Conservation (phyloP, 2,888 invertebrate species). For the Drosophila koepferae region DNA sequence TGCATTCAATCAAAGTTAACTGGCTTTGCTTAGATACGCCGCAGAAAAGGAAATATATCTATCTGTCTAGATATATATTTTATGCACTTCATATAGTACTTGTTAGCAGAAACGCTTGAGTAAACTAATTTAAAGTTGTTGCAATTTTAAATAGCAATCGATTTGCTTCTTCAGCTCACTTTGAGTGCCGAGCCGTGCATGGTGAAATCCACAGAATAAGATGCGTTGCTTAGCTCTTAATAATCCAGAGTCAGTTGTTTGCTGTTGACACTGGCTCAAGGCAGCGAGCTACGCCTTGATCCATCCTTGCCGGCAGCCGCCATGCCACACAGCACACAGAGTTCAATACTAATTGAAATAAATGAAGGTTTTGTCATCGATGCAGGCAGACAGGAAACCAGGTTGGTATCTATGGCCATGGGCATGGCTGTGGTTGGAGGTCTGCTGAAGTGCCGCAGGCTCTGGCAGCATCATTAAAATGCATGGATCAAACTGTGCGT, state of each 20-base stretch:
- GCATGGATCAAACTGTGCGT: conserved; percentile 79
- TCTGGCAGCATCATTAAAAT: conserved; percentile 70
- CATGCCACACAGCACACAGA: conserved; percentile 25
- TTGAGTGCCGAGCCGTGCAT: background rate
- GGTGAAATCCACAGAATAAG: conserved; percentile 20
- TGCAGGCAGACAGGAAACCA: conserved; percentile 24
- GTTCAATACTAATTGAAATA: conserved; percentile 77
- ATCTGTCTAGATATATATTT: conserved; percentile 1
- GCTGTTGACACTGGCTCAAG: conserved; percentile 50
- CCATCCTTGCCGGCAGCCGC: conserved; percentile 39
- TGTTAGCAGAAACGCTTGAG: conserved; percentile 13
- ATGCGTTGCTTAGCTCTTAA: conserved; percentile 13
- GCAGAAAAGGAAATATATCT: conserved; percentile 14
- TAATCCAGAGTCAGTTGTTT: conserved; percentile 9
- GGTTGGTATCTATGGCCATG: conserved; percentile 14
- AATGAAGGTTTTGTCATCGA: conserved; percentile 68
- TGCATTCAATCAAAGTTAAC: conserved; percentile 63
- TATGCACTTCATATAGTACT: conserved; percentile 15
- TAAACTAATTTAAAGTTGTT: conserved; percentile 48
- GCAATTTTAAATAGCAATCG: conserved; percentile 43
- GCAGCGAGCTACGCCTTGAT: conserved; percentile 58
- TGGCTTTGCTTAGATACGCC: conserved; percentile 27
- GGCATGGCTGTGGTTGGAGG: conserved; percentile 15
- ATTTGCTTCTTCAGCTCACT: background rate
- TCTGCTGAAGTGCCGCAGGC: conserved; percentile 57